Base-by-base conservation (phyloP, 2,797 vertebrate genomes). In the Eulemur albifrons region DNA sequence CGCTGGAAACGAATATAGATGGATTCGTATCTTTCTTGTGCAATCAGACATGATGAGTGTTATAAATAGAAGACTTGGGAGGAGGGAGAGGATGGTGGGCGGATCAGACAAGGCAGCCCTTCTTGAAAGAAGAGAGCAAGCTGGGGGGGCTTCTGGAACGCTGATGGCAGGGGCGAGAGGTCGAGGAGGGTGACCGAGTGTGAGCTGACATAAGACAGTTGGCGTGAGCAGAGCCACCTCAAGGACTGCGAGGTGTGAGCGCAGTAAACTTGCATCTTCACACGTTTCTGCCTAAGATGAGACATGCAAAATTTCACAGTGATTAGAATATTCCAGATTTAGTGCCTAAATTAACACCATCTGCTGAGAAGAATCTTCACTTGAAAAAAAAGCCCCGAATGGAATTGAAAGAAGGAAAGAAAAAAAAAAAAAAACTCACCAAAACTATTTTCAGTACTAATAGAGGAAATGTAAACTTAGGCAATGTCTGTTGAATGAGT, bases 331-430 rank as follows among this genome's bases (percentile, higher is more conserved):
- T 40, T 88, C 91, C 83, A 30, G 80, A 97, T 97, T 96, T 96
- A 96, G 96, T 48, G 61, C 67, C 86, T 54, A 83, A 70, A 45
- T 94, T 86, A 96, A 91, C 96, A 97, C 96, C 94, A 95, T 88
- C 86, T 94, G 90, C 38, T 0, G 2, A 75, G 85, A 95, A 61
- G 85, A 40, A 48, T 75, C 76, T 81, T 84, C 72, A 86, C 59
- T 96, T 65, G 1, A 21, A 25, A 30, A 21, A 50, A 0, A 5
- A 75, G 43, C 13, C 52, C 77, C 21, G 27, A 80, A 54, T 32
- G 14, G 35, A 80, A 83, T 95, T 72, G 23, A 87, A 80, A 82
- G 17, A 4, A 17, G 20, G 59, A n/a, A 32, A 87, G 75, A 79
- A 17, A 4, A 13, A 40, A 23, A 65, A 38, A 25, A n/a, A 57